Evolutionary conservation across 2,113 vertebrate species (phyloP), one percentile per base, ranked within the genome.

Genomic region (Donacobius atricapilla): DNA sequence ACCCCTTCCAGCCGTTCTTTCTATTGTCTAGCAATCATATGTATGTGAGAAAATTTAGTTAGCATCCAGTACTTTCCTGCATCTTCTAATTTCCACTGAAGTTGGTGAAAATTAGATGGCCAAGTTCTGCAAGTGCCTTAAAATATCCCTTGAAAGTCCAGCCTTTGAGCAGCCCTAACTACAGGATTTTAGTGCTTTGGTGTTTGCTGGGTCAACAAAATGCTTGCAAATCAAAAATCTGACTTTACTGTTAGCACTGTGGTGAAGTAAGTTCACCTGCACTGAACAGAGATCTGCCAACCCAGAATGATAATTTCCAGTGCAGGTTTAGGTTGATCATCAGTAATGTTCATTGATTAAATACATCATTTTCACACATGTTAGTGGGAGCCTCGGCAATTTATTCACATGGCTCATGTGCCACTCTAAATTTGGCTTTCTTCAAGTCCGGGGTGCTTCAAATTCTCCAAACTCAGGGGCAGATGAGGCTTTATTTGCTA

Each of bases 331-430:
- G 25, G 2, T 33, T 70, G 50, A 33, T 65, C 33, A 68, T 66
- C 22, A 66, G 0, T 60, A 40, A 23, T 19, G 21, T 48, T 45
- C 11, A 15, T 24, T 15, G 28, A 21, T n/a, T 9, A 51, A 84
- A 75, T n/a, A 10, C 1, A 4, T 30, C n/a, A 4, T 31, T 69
- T 37, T 28, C 14, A 27, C 21, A 22, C 0, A 0, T 57, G 2
- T 21, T 53, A 19, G 16, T n/a, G 51, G 22, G 28, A 71, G 7
- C 83, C 22, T 89, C 14, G 50, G 45, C 30, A 70, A 22, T 39
- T 72, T 28, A 24, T 69, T 76, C 54, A 7, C 23, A 0, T 65
- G 61, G 15, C 24, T 90, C 14, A 3, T 57, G 3, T 24, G 30
- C 7, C 24, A 7, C 30, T 44, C 30, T 27, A 6, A 39, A 22